These are phyloP conservation scores for Melanostoma scalare DNA, from an alignment of 2,888 invertebrate species.

Conservation along the genomic window DNA sequence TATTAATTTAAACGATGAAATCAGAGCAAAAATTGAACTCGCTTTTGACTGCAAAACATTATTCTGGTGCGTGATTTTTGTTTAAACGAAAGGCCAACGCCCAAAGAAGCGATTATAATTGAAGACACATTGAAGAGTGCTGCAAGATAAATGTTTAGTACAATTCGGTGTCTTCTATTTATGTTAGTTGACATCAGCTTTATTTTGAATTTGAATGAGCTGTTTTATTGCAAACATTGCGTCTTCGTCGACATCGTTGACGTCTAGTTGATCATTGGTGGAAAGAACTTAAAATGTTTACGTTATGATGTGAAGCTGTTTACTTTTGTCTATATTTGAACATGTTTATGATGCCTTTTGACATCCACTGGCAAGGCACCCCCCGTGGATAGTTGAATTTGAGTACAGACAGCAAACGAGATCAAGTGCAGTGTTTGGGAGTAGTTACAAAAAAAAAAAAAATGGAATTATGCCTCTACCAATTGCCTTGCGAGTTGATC, in stretches of 20 bases:
- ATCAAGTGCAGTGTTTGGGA: constrained; percentile 1
- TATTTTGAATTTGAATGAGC: not conserved
- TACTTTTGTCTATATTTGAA: too few species aligned
- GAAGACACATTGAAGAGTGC: not conserved
- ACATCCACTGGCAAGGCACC: too few species aligned
- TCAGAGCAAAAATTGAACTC: constrained; percentile 30
- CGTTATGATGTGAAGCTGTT: too few species aligned
- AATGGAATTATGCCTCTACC: too few species aligned
- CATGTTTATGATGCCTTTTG: too few species aligned
- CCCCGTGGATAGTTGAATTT: too few species aligned
- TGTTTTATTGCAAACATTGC: constrained; percentile 5
- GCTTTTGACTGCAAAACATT: constrained; percentile 2
- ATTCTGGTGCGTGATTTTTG: not conserved
- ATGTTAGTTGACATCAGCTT: not conserved
- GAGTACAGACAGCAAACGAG: not conserved
- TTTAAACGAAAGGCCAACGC: not conserved
- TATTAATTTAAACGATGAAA: constrained; percentile 59
- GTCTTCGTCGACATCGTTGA: too few species aligned
- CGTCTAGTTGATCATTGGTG: too few species aligned
- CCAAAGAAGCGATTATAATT: not conserved
- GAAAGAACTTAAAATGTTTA: too few species aligned
- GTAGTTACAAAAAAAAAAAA: not conserved
- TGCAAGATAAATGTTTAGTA: constrained; percentile 1
- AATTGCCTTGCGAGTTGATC: not conserved
- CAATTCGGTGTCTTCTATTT: not conserved